Base-by-base conservation (phyloP, 2,797 vertebrate genomes). In the Aplochiton taeniatus region DNA sequence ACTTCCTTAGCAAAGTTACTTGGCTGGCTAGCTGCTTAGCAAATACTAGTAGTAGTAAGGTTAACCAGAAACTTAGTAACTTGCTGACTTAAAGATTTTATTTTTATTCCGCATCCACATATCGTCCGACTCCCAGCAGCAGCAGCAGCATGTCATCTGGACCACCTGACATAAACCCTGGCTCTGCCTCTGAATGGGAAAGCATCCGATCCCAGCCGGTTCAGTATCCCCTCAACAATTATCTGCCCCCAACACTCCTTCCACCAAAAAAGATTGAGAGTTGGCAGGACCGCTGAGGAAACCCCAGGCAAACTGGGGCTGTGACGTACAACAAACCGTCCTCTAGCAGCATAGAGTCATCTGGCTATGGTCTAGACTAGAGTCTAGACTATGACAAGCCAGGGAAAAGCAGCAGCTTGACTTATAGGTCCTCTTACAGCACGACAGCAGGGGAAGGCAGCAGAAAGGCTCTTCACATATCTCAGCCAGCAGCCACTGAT, bases 231-330 rank as follows among this genome's bases (percentile, higher is more conserved):
- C 47, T 61, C 16, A 60, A 69, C 42, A 57, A 45, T 10, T 46
- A 74, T 42, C 50, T 10, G 0, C n/a, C 14, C 0, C 8, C 63
- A 1, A 50, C 69, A 43, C 58, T 70, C 46, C 65, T 68, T 67
- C 49, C 75, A n/a, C 59, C 72, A 8, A 79, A 83, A n/a, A 63
- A 63, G 43, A 20, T 47, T 61, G 49, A 71, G 57, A 75, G 76
- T 49, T 79, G 79, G 76, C 72, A 78, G 52, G 74, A 81, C 53
- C 73, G 4, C 55, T 85, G 86, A 85, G 74, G 70, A 4, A 65
- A 77, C 45, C 68, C 55, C 14, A 65, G 53, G 45, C 64, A 71
- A 44, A 4, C 31, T 13, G 44, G 31, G 64, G 57, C 73, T 0
- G n/a, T 17, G 14, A 1, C 47, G 16, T 41, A 41, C n/a, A 55